Conservation (phyloP, 2,797 vertebrate species). For the Gallinago stenura region DNA sequence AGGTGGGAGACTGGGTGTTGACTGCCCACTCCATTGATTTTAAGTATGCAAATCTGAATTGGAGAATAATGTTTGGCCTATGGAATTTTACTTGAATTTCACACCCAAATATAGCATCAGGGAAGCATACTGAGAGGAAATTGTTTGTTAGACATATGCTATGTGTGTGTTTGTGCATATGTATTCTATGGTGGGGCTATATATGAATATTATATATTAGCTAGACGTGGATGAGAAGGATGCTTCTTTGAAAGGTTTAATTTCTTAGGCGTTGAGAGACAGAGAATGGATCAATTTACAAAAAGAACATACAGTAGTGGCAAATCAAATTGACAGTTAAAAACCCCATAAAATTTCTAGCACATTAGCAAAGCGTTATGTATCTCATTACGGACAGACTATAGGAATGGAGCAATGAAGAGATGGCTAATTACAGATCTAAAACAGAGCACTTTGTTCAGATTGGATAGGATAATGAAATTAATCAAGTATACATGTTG, state of each 20-base stretch:
- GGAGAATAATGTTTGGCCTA: slow-evolving; percentile 5
- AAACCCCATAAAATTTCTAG: slow-evolving; percentile 6
- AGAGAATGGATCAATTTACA: slow-evolving; percentile 13
- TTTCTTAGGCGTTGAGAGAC: slow-evolving; percentile 35
- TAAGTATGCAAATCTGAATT: neutral
- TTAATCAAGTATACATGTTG: slow-evolving; percentile 32
- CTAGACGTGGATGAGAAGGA: neutral
- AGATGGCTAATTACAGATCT: slow-evolving; percentile 38
- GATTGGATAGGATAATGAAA: slow-evolving; percentile 30
- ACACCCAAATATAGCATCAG: neutral
- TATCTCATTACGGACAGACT: neutral
- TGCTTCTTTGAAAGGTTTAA: neutral
- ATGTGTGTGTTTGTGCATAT: neutral
- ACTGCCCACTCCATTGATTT: neutral
- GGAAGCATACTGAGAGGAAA: neutral
- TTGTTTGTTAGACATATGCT: slow-evolving; percentile 17
- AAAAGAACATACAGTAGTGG: neutral
- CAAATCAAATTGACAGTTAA: slow-evolving; percentile 46
- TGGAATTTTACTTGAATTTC: slow-evolving; percentile 11
- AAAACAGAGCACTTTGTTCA: slow-evolving; percentile 16
- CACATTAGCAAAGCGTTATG: slow-evolving; percentile 48
- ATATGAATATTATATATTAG: neutral
- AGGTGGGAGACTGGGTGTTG: neutral
- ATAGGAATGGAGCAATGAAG: slow-evolving; percentile 5
- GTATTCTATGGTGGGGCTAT: neutral